Conservation (phyloP, 2,113 vertebrate species). For the Empidonax traillii region DNA sequence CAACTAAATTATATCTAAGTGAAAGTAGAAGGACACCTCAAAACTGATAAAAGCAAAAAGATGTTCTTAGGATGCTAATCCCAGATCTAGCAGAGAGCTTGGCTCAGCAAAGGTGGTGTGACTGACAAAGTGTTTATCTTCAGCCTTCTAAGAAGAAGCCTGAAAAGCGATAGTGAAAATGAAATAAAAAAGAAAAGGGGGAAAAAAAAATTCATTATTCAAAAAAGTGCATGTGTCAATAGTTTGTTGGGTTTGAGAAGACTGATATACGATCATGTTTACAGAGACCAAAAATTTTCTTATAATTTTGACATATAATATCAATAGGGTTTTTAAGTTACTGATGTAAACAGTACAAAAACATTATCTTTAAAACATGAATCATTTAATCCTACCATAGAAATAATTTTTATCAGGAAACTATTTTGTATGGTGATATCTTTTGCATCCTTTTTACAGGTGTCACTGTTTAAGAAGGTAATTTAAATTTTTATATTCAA, state of each 20-base stretch:
- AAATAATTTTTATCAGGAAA: background rate
- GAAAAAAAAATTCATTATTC: background rate
- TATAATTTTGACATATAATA: background rate
- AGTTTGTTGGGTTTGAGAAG: background rate
- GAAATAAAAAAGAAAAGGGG: no score
- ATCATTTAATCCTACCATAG: background rate
- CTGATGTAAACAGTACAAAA: background rate
- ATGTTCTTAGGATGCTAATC: background rate
- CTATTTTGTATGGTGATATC: background rate
- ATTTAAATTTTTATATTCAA: background rate
- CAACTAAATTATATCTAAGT: background rate
- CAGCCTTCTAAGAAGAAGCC: background rate
- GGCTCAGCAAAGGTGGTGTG: background rate
- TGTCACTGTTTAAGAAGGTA: background rate
- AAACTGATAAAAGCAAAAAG: background rate
- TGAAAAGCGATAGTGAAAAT: background rate
- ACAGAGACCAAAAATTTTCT: background rate
- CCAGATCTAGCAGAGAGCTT: background rate
- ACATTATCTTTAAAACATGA: background rate
- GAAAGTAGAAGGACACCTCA: background rate
- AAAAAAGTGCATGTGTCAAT: background rate
- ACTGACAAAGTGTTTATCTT: background rate
- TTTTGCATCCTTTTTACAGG: background rate
- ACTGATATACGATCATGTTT: background rate
- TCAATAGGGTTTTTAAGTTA: fast-evolving